Percentiles rank a stretch among this genome's conserved stretches.
Conservation (phyloP, 2,113 vertebrate species). For the Paradoxurus hermaphroditus region DNA sequence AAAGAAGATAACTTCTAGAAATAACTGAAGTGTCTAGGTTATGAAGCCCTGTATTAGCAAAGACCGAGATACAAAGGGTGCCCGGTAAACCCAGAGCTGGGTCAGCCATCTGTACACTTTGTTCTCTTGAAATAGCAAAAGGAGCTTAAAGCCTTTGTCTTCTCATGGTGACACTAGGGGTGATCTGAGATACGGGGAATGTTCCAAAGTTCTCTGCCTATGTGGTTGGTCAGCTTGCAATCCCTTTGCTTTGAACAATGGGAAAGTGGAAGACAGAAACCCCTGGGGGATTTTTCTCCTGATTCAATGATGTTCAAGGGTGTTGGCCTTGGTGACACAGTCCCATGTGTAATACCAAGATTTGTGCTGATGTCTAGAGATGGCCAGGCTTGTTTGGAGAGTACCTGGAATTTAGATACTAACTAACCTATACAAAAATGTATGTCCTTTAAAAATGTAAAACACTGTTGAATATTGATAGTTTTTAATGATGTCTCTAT, state of each 20-base stretch:
- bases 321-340: neutral
- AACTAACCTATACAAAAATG: neutral
- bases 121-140: neutral
- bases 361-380: neutral
- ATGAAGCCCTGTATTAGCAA: neutral
- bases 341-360: conserved; percentile 41
- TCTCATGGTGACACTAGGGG: neutral
- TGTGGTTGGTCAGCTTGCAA: neutral
- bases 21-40: neutral
- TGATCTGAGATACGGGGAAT: neutral
- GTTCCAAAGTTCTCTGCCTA: neutral
- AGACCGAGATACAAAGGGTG: neutral
- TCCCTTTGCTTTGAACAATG: neutral
- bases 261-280: conserved; percentile 50
- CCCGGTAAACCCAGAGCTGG: neutral
- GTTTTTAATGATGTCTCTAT: neutral
- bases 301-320: conserved; percentile 13
- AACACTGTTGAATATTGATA: neutral
- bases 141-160: neutral
- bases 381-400: conserved; percentile 1
- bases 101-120: neutral
- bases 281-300: conserved; percentile 47
- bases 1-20: neutral
- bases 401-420: conserved; percentile 41
- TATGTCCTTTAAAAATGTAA: neutral